Base-by-base conservation (phyloP, 2,113 vertebrate species). In the Symphodus melops region DNA sequence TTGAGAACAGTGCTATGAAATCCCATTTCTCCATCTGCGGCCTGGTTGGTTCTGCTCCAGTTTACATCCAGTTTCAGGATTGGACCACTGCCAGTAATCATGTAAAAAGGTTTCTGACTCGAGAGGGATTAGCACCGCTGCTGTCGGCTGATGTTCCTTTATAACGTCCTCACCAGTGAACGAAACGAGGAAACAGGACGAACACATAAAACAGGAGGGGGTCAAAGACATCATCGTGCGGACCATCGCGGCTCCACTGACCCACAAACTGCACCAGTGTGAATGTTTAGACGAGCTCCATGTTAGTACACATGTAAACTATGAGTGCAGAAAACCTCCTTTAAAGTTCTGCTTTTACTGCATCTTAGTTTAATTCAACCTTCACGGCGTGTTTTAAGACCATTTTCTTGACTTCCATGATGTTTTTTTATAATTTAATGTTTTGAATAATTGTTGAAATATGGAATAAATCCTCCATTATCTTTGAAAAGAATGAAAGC, bases 61-160 rank as follows among this genome's bases (percentile, higher is more conserved):
- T 82, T 71, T 54, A 25, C 25, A 76, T 65, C 62, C 61, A 3
- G 49, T 28, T 53, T 14, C 28, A 53, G 65, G 1, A 41, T 68
- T 82, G 77, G 87, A 81, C 68, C 28, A 21, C 54, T n/a, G 66
- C 84, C 66, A 81, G 54, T 52, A 87, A 86, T 89, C 82, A 75
- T 52, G 23, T 70, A 79, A 82, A 89, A 89, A 79, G 68, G 72
- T 75, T 84, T 70, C 41, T 61, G 60, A 82, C 68, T n/a, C 71
- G 76, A 84, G 54, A 39, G n/a, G 82, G 76, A 83, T 84, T 87
- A 33, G 4, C 28, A 81, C 79, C 59, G 64, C 60, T 16, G 80
- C 63, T 70, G 64, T 28, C 39, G 33, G 70, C 61, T 57, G 65
- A 72, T 41, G 67, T 49, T 41, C 36, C 17, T 77, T 83, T 60